Percentiles rank a stretch among this genome's conserved stretches.
Evolutionary conservation across 2,113 vertebrate genomes (phyloP).

Genomic region (Hyperoodon ampullatus): DNA sequence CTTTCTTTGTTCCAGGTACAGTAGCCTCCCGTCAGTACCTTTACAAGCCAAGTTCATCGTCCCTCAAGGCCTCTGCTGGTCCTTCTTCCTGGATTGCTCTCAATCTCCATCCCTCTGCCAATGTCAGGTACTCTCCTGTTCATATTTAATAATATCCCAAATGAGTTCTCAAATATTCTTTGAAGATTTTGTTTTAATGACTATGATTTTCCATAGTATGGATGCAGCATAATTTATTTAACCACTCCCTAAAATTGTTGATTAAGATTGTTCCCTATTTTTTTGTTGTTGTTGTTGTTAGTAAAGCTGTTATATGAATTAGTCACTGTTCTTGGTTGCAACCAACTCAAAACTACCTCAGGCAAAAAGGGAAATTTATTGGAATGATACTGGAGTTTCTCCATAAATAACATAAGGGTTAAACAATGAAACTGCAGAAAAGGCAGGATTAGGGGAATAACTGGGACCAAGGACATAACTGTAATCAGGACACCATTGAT

Average conservation of each 20-base stretch:
- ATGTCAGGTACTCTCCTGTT: neutral
- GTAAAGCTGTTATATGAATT: neutral
- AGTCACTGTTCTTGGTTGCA: neutral
- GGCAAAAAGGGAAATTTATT: neutral
- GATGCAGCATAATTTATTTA: neutral
- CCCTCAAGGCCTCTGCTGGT: neutral
- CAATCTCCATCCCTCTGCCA: neutral
- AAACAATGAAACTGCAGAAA: conserved; percentile 29
- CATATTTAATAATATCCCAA: neutral
- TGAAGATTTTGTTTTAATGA: neutral
- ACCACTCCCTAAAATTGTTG: neutral
- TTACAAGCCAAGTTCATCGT: neutral
- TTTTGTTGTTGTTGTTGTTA: neutral
- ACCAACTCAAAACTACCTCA: neutral
- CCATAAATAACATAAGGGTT: neutral
- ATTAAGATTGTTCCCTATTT: neutral
- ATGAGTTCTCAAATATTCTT: neutral
- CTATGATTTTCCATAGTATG: neutral
- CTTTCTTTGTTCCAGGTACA: neutral
- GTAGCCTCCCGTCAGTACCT: neutral
- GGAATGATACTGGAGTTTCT: neutral
- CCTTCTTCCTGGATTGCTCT: neutral
- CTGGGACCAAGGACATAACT: neutral
- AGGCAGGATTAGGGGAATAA: neutral
- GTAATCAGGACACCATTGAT: neutral